Conservation (phyloP, 2,797 vertebrate genomes). For the Hipposideros larvatus region DNA sequence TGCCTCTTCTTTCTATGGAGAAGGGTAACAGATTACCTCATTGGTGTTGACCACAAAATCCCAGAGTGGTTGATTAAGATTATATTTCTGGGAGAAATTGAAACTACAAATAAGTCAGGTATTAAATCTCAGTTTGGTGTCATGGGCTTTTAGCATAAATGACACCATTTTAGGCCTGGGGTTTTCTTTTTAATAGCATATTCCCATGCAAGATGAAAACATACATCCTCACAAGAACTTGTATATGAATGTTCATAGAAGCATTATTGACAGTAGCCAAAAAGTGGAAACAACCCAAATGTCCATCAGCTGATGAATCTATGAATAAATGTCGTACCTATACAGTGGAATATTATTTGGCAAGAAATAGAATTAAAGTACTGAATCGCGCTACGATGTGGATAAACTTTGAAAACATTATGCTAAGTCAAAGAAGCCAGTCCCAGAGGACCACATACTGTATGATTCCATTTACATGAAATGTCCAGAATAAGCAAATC, state of each 20-base stretch:
- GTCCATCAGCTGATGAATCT: background rate
- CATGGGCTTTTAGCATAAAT: background rate
- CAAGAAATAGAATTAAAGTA: background rate
- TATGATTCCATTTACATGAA: background rate
- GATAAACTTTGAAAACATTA: slow-evolving; percentile 3
- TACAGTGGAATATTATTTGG: background rate
- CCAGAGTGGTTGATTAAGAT: background rate
- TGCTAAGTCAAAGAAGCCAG: background rate
- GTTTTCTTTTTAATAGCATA: background rate
- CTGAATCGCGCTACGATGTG: background rate
- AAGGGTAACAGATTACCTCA: background rate
- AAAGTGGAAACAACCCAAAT: background rate
- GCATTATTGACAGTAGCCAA: background rate
- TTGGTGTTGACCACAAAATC: background rate
- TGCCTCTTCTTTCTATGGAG: background rate
- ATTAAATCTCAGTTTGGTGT: background rate
- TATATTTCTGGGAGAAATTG: background rate
- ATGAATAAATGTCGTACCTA: background rate
- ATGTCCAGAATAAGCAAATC: background rate
- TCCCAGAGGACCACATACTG: background rate
- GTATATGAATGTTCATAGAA: background rate
- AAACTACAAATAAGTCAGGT: background rate
- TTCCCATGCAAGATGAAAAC: background rate
- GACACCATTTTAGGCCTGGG: background rate
- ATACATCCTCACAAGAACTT: background rate